Conservation (phyloP, 2,888 invertebrate species). For the Ectobius pallidus region DNA sequence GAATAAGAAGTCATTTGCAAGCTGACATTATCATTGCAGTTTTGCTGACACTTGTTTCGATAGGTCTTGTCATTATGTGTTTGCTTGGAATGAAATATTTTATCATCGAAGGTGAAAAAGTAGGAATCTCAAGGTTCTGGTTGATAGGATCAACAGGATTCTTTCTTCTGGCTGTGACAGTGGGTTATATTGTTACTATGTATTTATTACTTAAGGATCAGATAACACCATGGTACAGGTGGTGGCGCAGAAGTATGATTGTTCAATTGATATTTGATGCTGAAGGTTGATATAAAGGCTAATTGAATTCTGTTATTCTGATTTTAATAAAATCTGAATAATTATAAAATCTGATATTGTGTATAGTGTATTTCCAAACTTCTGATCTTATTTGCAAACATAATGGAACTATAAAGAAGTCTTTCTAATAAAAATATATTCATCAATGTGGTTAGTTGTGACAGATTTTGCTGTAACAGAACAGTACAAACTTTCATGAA, state of each 20-base stretch:
- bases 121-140: constrained; percentile 67
- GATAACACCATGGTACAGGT: constrained; percentile 71
- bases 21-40: constrained; percentile 69
- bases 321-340: too few relatives aligned
- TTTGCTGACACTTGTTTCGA: constrained; percentile 69
- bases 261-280: constrained; percentile 60
- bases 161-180: constrained; percentile 66
- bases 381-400: too few relatives aligned
- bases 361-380: too few relatives aligned
- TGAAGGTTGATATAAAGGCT: too few relatives aligned
- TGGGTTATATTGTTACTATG: constrained; percentile 68
- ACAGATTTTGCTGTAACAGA: too few relatives aligned
- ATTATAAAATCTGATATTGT: too few relatives aligned
- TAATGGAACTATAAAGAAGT: too few relatives aligned
- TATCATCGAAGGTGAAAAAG: constrained; percentile 67
- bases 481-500: too few relatives aligned
- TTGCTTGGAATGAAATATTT: constrained; percentile 67
- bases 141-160: constrained; percentile 66
- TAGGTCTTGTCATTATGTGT: constrained; percentile 67
- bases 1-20: constrained; percentile 52
- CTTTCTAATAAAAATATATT: too few relatives aligned
- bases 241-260: constrained; percentile 70
- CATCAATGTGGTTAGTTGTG: too few relatives aligned
- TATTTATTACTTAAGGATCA: constrained; percentile 71
- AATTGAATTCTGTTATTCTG: too few relatives aligned